phyloP scores from a whole-genome alignment of 1,140 invertebrate species.

The Listronotus bonariensis region DNA sequence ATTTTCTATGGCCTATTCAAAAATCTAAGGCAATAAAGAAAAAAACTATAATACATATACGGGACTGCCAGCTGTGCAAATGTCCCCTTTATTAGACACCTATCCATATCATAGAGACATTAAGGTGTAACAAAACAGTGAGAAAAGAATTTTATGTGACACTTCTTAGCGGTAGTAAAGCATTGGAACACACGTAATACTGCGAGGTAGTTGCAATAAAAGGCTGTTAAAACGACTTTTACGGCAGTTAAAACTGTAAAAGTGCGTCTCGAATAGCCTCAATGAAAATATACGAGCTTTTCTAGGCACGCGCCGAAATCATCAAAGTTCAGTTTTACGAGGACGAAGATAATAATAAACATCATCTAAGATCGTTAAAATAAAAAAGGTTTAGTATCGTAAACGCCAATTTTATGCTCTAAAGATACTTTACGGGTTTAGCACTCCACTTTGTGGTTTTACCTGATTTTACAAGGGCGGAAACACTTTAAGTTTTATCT shows the following conservation, averaged over 20 bases:
- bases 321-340: conserved; percentile 49
- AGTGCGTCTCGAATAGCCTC: conserved; percentile 51
- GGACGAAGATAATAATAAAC: conserved; percentile 52
- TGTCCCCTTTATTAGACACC: conserved; percentile 17
- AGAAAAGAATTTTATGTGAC: conserved; percentile 45
- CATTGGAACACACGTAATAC: conserved; percentile 41
- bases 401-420: conserved; percentile 53
- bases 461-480: conserved; percentile 8
- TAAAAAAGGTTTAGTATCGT: conserved; percentile 37
- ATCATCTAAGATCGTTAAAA: conserved; percentile 53
- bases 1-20: too few species aligned
- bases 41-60: conserved; percentile 37
- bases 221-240: conserved; percentile 53
- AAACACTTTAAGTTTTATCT: too few species aligned
- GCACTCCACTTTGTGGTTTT: conserved; percentile 28
- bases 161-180: conserved; percentile 42
- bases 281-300: conserved; percentile 51
- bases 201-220: conserved; percentile 53
- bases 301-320: conserved; percentile 52
- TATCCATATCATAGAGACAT: conserved; percentile 29
- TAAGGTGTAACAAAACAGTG: conserved; percentile 25
- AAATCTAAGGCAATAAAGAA: too few species aligned
- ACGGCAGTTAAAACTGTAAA: conserved; percentile 55
- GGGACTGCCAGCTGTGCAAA: conserved; percentile 25
- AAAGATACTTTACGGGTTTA: conserved; percentile 12